Conservation (phyloP, 2,797 vertebrate genomes). For the Thaleichthys pacificus region DNA sequence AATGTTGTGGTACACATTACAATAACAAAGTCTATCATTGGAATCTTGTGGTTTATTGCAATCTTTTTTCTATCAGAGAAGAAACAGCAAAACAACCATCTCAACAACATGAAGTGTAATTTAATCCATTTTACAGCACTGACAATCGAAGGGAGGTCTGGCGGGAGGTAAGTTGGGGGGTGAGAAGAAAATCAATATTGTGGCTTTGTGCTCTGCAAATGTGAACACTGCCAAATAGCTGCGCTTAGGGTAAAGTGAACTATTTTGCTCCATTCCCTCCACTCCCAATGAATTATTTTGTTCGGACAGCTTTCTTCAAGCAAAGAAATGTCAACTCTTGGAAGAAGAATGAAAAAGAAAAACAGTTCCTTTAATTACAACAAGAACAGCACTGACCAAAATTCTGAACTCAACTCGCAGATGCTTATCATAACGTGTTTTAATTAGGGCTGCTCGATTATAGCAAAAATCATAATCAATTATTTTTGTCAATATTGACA, state of each 20-base stretch:
- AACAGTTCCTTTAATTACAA: constrained; percentile 55
- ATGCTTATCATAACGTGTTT: too few relatives aligned
- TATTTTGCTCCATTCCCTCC: constrained; percentile 72
- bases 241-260: constrained; percentile 79
- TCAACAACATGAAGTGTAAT: constrained; percentile 78
- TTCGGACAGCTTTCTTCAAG: constrained; percentile 68
- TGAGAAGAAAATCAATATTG: constrained; percentile 80
- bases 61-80: constrained; percentile 60
- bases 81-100: constrained; percentile 63
- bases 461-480: too few relatives aligned
- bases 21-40: constrained; percentile 31
- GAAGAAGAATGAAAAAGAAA: constrained; percentile 50
- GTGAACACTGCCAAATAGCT: constrained; percentile 78
- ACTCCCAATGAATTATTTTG: constrained; percentile 72
- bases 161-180: constrained; percentile 45
- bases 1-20: constrained; percentile 4
- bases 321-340: constrained; percentile 67
- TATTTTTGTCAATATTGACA: too few relatives aligned
- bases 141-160: constrained; percentile 68
- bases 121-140: constrained; percentile 78
- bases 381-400: constrained; percentile 65
- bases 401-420: constrained; percentile 12
- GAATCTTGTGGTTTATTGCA: constrained; percentile 50
- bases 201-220: constrained; percentile 79
- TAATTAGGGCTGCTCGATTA: too few relatives aligned